phyloP scores from a whole-genome alignment of 2,113 vertebrate species.

The Hylia prasina region DNA sequence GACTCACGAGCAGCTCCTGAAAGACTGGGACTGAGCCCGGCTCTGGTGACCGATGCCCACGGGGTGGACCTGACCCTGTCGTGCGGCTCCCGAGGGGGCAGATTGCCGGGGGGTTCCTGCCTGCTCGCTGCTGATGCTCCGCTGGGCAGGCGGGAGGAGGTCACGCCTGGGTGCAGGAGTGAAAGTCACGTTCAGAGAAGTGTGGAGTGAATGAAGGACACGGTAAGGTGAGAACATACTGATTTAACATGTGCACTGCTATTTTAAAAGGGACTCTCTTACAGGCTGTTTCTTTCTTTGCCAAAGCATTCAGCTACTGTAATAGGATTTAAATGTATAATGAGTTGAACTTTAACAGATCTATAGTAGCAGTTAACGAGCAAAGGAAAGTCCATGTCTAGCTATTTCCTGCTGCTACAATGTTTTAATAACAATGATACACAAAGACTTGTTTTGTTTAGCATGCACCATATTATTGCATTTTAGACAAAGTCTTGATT shows the following conservation, averaged over 20 bases:
- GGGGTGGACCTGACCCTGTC: not conserved
- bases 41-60: not conserved
- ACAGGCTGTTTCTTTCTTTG: not conserved
- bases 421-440: slow-evolving; percentile 40
- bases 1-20: not conserved
- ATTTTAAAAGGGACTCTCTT: not conserved
- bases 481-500: slow-evolving; percentile 50
- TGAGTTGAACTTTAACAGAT: not conserved
- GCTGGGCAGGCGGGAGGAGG: rapidly evolving
- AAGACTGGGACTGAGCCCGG: not conserved
- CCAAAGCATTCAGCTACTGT: not conserved
- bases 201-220: not conserved
- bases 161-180: not conserved
- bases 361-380: not conserved
- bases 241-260: not conserved
- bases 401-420: slow-evolving; percentile 38
- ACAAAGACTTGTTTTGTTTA: slow-evolving; percentile 57
- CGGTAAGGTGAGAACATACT: not conserved
- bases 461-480: not conserved
- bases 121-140: not conserved
- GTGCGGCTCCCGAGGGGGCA: not conserved
- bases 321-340: not conserved
- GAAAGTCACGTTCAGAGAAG: not conserved
- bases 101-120: not conserved
- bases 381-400: not conserved